Percentiles rank a stretch among this genome's conserved stretches.
Evolutionary conservation across 2,888 invertebrate species (phyloP).

Genomic region (Idaea dimidiata): DNA sequence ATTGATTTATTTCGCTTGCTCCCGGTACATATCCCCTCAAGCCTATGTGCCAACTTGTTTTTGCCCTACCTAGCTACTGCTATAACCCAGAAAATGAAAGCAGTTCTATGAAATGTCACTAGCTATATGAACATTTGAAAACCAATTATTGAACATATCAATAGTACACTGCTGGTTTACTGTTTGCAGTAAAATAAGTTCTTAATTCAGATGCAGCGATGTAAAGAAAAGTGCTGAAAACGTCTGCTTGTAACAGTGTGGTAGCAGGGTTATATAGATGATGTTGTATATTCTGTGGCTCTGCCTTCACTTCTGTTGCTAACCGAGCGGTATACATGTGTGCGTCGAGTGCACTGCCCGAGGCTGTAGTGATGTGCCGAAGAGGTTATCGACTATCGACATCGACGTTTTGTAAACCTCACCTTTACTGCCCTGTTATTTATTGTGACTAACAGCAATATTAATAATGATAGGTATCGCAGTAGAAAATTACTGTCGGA

Average conservation of each 20-base stretch:
- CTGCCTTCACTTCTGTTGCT: conserved; percentile 75
- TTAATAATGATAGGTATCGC: not conserved
- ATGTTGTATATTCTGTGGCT: conserved; percentile 31
- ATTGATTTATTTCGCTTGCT: not conserved
- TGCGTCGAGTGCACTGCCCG: conserved; percentile 69
- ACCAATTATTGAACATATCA: not conserved
- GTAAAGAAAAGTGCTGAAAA: conserved; percentile 22
- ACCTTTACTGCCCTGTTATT: not conserved
- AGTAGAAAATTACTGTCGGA: not conserved
- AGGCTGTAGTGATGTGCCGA: conserved; percentile 43
- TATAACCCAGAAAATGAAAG: conserved; percentile 68
- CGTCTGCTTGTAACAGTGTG: conserved; percentile 32
- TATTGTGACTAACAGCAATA: not conserved
- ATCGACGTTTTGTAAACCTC: conserved; percentile 18
- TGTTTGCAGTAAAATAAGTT: not conserved
- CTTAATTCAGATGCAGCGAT: conserved; percentile 31
- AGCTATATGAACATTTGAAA: conserved; percentile 16
- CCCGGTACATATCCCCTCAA: conserved; percentile 21
- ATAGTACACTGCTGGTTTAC: conserved; percentile 32
- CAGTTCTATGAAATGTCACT: conserved; percentile 62
- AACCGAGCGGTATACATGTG: conserved; percentile 54
- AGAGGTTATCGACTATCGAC: conserved; percentile 33
- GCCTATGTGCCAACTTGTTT: conserved; percentile 60
- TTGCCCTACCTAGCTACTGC: conserved; percentile 55
- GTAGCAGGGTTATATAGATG: conserved; percentile 51